These are phyloP conservation scores for Aspidapion aeneum DNA, from an alignment of 2,888 invertebrate species.

Conservation along the genomic window DNA sequence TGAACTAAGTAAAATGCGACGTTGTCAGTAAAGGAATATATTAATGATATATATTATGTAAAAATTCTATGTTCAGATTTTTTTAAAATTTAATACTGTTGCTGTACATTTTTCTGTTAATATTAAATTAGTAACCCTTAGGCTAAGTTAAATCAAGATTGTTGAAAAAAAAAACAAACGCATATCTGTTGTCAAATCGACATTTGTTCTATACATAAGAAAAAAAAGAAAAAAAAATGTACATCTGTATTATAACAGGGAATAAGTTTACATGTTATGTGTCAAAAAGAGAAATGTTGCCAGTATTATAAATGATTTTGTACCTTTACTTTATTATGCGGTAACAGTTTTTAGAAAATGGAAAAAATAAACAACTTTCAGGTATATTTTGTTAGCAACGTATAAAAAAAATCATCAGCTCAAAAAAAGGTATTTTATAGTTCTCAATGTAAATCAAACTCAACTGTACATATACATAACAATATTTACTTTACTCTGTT, in stretches of 20 bases:
- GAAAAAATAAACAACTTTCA: no score
- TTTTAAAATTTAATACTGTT: slow-evolving; percentile 20
- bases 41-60: no score
- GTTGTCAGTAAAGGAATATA: no score
- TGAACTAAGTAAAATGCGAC: no score
- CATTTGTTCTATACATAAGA: background rate
- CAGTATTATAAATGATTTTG: background rate
- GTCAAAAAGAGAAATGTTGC: background rate
- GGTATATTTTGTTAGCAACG: background rate
- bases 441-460: no score
- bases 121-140: slow-evolving; percentile 1
- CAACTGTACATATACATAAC: no score
- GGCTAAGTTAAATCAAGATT: background rate
- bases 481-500: no score
- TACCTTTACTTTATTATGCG: background rate
- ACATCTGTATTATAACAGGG: background rate
- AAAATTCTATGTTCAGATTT: slow-evolving; percentile 5
- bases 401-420: background rate
- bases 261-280: background rate
- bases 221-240: background rate
- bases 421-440: background rate
- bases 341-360: background rate
- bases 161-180: slow-evolving; percentile 15
- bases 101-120: slow-evolving; percentile 13
- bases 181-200: slow-evolving; percentile 15